Evolutionary conservation across 2,888 invertebrate genomes (phyloP).

Genomic region (Limnephilus marmoratus): DNA sequence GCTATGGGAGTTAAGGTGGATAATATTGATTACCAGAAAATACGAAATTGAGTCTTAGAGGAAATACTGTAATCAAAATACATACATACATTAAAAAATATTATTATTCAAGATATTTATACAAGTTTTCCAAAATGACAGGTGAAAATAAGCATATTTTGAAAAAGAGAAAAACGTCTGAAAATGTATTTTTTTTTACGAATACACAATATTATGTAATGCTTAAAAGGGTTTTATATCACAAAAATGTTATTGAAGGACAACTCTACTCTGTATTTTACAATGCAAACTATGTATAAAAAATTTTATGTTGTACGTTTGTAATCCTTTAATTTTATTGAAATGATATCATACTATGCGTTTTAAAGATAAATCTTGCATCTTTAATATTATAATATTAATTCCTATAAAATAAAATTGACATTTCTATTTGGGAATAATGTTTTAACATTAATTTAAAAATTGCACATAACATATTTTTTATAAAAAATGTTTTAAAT

Average conservation of each 20-base stretch:
- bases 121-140: conserved; percentile 1
- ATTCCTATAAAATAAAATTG: neutral
- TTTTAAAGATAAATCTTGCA: neutral
- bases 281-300: neutral
- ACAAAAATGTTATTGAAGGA: neutral
- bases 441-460: neutral
- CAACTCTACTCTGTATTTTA: neutral
- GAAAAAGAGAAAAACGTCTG: conserved; percentile 44
- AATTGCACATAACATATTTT: conserved; percentile 2
- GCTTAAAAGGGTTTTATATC: neutral
- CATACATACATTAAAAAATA: too few species aligned
- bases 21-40: neutral
- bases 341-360: neutral
- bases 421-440: neutral
- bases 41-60: neutral
- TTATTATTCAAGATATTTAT: neutral
- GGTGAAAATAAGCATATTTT: neutral
- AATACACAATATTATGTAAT: conserved; percentile 4
- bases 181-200: conserved; percentile 25
- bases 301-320: neutral
- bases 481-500: neutral
- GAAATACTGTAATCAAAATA: neutral
- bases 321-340: neutral
- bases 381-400: neutral
- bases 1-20: neutral